These are phyloP conservation scores for Liparis tanakae DNA, from an alignment of 2,797 vertebrate genomes.

Conservation along the genomic window DNA sequence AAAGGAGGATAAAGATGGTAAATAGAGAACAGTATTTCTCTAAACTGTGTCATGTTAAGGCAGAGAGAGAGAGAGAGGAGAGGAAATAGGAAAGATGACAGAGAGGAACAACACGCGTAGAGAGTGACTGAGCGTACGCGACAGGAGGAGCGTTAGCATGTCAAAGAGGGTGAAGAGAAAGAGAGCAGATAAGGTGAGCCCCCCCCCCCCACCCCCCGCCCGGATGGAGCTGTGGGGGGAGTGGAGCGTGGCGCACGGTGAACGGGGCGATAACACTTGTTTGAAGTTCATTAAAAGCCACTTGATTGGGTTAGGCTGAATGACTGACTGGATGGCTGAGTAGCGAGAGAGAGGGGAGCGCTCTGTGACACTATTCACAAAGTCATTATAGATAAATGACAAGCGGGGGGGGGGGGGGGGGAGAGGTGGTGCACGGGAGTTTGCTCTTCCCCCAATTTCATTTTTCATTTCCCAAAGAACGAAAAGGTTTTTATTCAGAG, in stretches of 20 bases:
- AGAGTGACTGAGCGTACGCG: slow-evolving; percentile 43
- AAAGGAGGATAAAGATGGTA: slow-evolving; percentile 34
- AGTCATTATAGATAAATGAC: slow-evolving; percentile 97
- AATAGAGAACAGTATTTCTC: slow-evolving; percentile 35
- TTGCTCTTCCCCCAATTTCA: slow-evolving; percentile 73
- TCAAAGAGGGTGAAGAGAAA: slow-evolving; percentile 63
- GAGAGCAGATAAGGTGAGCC: slow-evolving; percentile 72
- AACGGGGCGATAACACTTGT: slow-evolving; percentile 83
- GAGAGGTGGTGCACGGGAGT: slow-evolving; percentile 55
- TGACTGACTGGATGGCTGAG: slow-evolving; percentile 80
- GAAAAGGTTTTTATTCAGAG: slow-evolving; percentile 61
- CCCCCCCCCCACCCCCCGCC: slow-evolving; percentile 41
- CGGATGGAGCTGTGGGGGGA: slow-evolving; percentile 57
- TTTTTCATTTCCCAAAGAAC: slow-evolving; percentile 75
- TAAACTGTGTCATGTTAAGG: slow-evolving; percentile 49
- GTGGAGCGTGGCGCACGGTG: slow-evolving; percentile 58
- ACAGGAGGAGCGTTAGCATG: slow-evolving; percentile 67
- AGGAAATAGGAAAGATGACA: slow-evolving; percentile 50
- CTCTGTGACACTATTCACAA: slow-evolving; percentile 84
- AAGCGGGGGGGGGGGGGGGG: slow-evolving; percentile 76
- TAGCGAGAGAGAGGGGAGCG: slow-evolving; percentile 80
- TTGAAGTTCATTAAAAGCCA: slow-evolving; percentile 90
- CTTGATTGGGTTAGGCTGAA: slow-evolving; percentile 85
- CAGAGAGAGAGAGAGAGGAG: slow-evolving; percentile 14
- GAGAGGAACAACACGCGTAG: slow-evolving; percentile 52